phyloP scores from a whole-genome alignment of 2,888 invertebrate species.

The Conistra vaccinii region DNA sequence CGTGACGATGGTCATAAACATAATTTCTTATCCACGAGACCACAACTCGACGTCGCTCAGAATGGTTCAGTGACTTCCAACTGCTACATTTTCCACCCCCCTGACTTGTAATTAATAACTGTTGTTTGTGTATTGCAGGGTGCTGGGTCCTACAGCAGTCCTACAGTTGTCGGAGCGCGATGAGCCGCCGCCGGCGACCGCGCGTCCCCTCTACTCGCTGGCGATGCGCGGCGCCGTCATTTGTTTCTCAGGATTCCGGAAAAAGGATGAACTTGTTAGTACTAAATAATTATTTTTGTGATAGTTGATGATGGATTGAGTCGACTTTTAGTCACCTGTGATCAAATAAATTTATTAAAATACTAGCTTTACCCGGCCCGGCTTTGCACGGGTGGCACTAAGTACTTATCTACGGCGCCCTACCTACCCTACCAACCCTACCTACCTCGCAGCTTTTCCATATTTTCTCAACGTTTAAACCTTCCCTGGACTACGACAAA shows the following conservation, averaged over 20 bases:
- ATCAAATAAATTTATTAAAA: background rate
- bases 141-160: slow-evolving; percentile 95
- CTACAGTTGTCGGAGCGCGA: slow-evolving; percentile 94
- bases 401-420: too few species aligned
- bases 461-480: too few species aligned
- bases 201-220: slow-evolving; percentile 96
- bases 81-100: background rate
- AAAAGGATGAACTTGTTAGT: slow-evolving; percentile 97
- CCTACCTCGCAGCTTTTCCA: too few species aligned
- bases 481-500: too few species aligned
- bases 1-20: background rate
- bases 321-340: background rate
- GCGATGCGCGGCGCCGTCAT: slow-evolving; percentile 97
- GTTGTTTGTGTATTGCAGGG: slow-evolving; percentile 83
- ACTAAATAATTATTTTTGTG: background rate
- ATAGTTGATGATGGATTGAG: background rate
- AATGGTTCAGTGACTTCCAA: background rate
- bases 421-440: too few species aligned
- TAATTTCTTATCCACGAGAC: background rate
- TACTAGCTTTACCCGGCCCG: too few species aligned
- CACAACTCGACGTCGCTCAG: background rate
- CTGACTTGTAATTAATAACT: background rate
- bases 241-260: slow-evolving; percentile 97
- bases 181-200: slow-evolving; percentile 93
- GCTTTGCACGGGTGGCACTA: too few species aligned